phyloP scores from a whole-genome alignment of 2,797 vertebrate genomes.

The Eptatretus atami region DNA sequence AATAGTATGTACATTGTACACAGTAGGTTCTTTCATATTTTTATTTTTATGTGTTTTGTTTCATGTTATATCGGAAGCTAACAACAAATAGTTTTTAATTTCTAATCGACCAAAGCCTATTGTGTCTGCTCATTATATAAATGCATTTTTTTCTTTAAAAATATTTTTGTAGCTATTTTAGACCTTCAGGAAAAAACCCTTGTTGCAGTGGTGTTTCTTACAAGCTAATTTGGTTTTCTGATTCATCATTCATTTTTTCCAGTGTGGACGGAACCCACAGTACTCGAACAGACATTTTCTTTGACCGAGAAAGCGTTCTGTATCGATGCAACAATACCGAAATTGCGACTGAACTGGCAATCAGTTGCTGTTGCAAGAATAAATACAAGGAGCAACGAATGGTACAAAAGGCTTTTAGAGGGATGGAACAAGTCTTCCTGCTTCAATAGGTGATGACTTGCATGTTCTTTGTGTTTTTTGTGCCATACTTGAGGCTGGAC shows the following conservation, averaged over 20 bases:
- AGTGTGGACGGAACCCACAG: slow-evolving; percentile 60
- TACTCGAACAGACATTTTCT: slow-evolving; percentile 42
- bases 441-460: slow-evolving; percentile 29
- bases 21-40: no score
- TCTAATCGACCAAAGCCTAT: no score
- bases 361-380: slow-evolving; percentile 49
- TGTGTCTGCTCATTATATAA: no score
- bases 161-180: no score
- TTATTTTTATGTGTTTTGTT: no score
- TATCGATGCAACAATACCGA: slow-evolving; percentile 28
- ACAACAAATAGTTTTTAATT: no score
- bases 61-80: no score
- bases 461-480: slow-evolving; percentile 6
- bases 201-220: background rate
- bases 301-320: slow-evolving; percentile 45
- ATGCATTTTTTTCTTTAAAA: no score
- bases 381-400: slow-evolving; percentile 46
- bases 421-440: slow-evolving; percentile 45
- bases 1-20: no score
- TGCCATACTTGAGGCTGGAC: background rate
- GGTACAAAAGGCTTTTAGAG: slow-evolving; percentile 59
- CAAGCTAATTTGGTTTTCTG: slow-evolving; percentile 1
- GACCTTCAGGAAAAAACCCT: no score
- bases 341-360: slow-evolving; percentile 60
- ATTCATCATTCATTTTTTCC: slow-evolving; percentile 4